A percentile compares a stretch with the other conserved stretches of the same genome.
Conservation (phyloP, 2,888 invertebrate species). For the Autographa gamma region DNA sequence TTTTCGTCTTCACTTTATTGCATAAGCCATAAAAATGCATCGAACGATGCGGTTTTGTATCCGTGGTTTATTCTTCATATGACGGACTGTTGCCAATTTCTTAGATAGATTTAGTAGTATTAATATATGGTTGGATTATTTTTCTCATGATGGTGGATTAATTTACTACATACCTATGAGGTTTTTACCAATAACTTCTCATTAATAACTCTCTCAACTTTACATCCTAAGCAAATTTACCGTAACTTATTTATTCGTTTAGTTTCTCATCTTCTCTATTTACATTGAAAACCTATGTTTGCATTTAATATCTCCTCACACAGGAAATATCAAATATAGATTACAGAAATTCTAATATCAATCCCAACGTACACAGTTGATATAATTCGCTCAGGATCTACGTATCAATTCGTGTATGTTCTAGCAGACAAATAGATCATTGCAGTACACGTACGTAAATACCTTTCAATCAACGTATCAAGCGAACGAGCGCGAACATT, state of each 20-base stretch:
- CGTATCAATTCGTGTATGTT: slow-evolving; percentile 38
- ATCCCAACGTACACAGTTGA: slow-evolving; percentile 11
- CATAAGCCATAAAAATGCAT: slow-evolving; percentile 84
- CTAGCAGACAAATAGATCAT: slow-evolving; percentile 53
- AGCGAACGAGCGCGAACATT: slow-evolving; percentile 65
- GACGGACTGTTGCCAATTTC: slow-evolving; percentile 42
- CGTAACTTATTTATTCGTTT: neutral
- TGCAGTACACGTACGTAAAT: slow-evolving; percentile 72
- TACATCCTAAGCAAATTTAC: neutral
- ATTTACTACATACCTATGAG: too few relatives aligned
- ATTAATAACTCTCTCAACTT: neutral
- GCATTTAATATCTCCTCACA: slow-evolving; percentile 8
- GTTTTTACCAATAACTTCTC: too few relatives aligned
- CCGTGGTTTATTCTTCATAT: slow-evolving; percentile 65
- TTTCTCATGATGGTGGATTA: too few relatives aligned
- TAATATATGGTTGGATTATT: slow-evolving; percentile 1
- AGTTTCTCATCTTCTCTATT: slow-evolving; percentile 1
- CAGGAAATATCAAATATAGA: slow-evolving; percentile 12
- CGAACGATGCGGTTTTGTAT: slow-evolving; percentile 76
- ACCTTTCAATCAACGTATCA: slow-evolving; percentile 81
- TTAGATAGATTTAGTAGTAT: slow-evolving; percentile 31
- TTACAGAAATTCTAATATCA: slow-evolving; percentile 34
- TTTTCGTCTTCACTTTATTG: slow-evolving; percentile 81
- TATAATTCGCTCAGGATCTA: slow-evolving; percentile 20
- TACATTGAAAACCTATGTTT: slow-evolving; percentile 10